Percentiles rank a stretch among this genome's conserved stretches.
Evolutionary conservation across 2,888 invertebrate genomes (phyloP).

Genomic region (Steinernema hermaphroditum): DNA sequence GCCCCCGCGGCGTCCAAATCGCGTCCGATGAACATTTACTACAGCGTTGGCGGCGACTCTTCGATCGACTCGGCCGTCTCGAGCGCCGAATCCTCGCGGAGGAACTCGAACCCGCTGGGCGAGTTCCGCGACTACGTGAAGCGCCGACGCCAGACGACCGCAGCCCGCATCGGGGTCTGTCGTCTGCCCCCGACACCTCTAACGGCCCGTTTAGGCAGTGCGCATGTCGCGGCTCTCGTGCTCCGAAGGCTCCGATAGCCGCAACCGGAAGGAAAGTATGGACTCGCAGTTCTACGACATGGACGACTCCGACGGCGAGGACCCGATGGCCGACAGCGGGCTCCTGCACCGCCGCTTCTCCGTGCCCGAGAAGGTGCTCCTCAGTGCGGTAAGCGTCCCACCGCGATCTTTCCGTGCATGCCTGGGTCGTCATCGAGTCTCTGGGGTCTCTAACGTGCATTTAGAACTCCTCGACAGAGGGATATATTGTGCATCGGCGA

Average conservation of each 20-base stretch:
- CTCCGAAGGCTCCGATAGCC: slow-evolving; percentile 12
- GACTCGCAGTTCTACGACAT: slow-evolving; percentile 42
- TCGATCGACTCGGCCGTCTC: slow-evolving; percentile 29
- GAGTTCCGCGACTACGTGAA: slow-evolving; percentile 27
- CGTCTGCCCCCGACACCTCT: background rate
- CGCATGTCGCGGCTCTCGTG: slow-evolving; percentile 23
- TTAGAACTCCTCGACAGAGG: slow-evolving; percentile 23
- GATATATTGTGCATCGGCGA: background rate
- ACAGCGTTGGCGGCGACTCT: slow-evolving; percentile 18
- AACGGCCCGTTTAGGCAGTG: slow-evolving; percentile 4
- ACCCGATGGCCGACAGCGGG: slow-evolving; percentile 13
- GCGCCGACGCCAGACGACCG: slow-evolving; percentile 22
- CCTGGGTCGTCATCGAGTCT: background rate
- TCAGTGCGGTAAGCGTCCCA: slow-evolving; percentile 49
- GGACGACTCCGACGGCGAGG: slow-evolving; percentile 35
- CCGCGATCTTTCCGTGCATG: background rate
- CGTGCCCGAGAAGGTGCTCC: slow-evolving; percentile 60
- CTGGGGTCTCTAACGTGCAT: background rate
- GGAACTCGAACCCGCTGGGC: slow-evolving; percentile 22
- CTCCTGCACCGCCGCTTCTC: slow-evolving; percentile 39
- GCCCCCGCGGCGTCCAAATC: background rate
- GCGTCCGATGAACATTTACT: slow-evolving; percentile 23
- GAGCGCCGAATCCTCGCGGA: slow-evolving; percentile 17
- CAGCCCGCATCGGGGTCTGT: slow-evolving; percentile 22
- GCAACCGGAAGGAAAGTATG: slow-evolving; percentile 32